Base-by-base conservation (phyloP, 2,888 invertebrate genomes). In the Arenicola marina region DNA sequence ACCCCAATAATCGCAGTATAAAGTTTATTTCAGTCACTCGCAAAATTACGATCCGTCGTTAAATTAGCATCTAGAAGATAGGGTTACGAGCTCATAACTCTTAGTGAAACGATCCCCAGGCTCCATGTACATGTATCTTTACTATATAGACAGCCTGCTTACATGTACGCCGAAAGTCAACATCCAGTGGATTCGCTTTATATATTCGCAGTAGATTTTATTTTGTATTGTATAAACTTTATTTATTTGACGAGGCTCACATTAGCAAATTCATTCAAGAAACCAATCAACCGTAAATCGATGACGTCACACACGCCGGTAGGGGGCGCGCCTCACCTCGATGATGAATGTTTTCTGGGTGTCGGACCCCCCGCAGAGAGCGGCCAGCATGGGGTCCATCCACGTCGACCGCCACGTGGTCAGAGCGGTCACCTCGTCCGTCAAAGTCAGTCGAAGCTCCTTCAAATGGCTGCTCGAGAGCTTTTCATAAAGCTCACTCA, bases 401-500 rank as follows among this genome's bases (percentile, higher is more conserved):
- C 89, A 89, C 1, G 79, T 75, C 0, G 77, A 69, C 31, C 82
- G 77, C 87, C 89, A 88, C n/a, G n/a, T n/a, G n/a, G n/a, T n/a
- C n/a, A n/a, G n/a, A n/a, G n/a, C n/a, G n/a, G n/a, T 1, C 75
- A 70, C 26, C 7, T 28, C 46, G 26, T 43, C 61, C 32, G 7
- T 24, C 32, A n/a, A 2, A 1, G 29, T 31, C 31, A 26, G 11
- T 18, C 24, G n/a, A 45, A 66, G 54, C 44, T 68, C 67, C 32
- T 31, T 2, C 4, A 34, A 81, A 72, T 86, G 84, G 48, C 81
- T 80, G 21, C 79, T 78, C 85, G 88, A 87, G 66, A 89, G 75
- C 3, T 82, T 80, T 71, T 87, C 87, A 74, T 86, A 89, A 21
- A 88, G 83, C 73, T 84, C 86, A 77, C 76, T 86, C 65, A 84